These are phyloP conservation scores for Ophioninae sp. DNA, from an alignment of 2,888 invertebrate genomes.

Conservation along the genomic window DNA sequence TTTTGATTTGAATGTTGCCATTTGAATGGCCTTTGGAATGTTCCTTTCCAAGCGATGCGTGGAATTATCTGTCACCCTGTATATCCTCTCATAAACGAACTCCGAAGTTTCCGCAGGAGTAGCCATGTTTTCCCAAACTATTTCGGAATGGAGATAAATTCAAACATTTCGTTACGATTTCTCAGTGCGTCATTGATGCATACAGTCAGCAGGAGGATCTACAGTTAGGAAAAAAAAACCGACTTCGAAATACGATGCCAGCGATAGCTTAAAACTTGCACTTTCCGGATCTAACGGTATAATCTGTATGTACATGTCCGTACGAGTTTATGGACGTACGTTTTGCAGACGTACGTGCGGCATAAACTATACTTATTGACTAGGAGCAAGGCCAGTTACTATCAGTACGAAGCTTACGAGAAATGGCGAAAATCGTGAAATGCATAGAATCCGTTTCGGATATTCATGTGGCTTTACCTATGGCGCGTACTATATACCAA, in stretches of 20 bases:
- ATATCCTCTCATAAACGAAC: conserved; percentile 28
- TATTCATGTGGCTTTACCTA: background rate
- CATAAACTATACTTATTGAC: conserved; percentile 28
- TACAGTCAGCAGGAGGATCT: background rate
- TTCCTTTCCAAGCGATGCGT: too few relatives aligned
- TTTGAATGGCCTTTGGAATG: too few relatives aligned
- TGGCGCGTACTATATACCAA: conserved; percentile 11
- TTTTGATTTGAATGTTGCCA: too few relatives aligned
- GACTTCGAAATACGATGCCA: background rate
- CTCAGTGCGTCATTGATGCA: background rate
- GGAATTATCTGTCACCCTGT: too few relatives aligned
- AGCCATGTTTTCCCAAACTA: background rate
- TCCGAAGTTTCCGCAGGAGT: background rate
- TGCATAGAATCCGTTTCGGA: conserved; percentile 8
- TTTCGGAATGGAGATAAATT: background rate
- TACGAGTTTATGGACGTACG: background rate
- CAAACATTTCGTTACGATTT: background rate
- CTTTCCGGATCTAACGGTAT: background rate
- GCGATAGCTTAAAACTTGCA: background rate
- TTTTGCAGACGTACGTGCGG: background rate
- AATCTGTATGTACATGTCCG: background rate
- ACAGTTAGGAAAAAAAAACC: background rate
- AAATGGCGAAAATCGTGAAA: conserved; percentile 19
- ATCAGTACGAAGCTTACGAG: conserved; percentile 16
- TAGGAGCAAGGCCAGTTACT: conserved; percentile 10